Conservation (phyloP, 2,888 invertebrate genomes). For the Hoplodrina blanda region DNA sequence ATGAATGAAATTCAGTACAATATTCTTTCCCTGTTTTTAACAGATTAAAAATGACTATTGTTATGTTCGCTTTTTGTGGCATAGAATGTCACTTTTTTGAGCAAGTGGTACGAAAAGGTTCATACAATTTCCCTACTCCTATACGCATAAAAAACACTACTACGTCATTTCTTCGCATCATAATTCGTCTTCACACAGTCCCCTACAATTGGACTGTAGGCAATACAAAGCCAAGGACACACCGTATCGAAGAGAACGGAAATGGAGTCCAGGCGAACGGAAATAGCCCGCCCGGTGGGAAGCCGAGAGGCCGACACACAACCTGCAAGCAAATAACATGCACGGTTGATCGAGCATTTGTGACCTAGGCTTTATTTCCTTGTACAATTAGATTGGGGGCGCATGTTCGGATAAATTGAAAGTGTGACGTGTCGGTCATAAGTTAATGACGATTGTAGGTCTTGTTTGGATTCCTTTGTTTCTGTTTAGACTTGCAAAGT, state of each 20-base stretch:
- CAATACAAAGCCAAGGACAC: slow-evolving; percentile 49
- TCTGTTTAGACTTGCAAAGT: too few species aligned
- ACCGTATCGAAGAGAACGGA: slow-evolving; percentile 64
- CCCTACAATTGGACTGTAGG: slow-evolving; percentile 49
- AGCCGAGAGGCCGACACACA: slow-evolving; percentile 54
- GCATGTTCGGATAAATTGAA: not conserved
- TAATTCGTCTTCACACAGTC: slow-evolving; percentile 33
- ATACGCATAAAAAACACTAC: not conserved
- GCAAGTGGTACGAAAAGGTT: too few species aligned
- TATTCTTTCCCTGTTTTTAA: too few species aligned
- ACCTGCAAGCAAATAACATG: slow-evolving; percentile 54
- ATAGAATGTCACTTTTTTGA: too few species aligned
- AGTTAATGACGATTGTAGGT: not conserved
- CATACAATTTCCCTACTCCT: not conserved
- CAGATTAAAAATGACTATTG: too few species aligned
- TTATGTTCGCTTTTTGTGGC: too few species aligned
- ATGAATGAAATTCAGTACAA: too few species aligned
- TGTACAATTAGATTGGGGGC: not conserved
- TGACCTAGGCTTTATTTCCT: slow-evolving; percentile 43
- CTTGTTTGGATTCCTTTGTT: not conserved
- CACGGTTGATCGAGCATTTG: slow-evolving; percentile 19
- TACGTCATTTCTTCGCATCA: not conserved
- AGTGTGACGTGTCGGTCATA: not conserved
- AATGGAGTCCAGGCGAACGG: slow-evolving; percentile 73
- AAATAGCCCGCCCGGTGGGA: slow-evolving; percentile 70